A percentile compares a stretch with the other conserved stretches of the same genome.
phyloP scores from a whole-genome alignment of 2,797 vertebrate species.

The Buceros bicornis region DNA sequence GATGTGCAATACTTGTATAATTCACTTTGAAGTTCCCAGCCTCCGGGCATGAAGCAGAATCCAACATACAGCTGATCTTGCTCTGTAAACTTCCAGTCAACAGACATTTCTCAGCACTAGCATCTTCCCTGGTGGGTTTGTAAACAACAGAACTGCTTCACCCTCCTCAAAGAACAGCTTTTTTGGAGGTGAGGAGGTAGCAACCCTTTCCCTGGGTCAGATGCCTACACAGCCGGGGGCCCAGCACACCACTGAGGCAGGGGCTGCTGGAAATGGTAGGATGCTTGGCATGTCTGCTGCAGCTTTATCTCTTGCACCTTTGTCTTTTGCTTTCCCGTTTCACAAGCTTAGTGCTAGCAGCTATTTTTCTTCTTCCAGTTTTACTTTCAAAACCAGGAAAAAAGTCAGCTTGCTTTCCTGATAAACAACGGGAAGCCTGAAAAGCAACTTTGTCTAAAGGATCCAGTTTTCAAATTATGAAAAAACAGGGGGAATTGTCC shows the following conservation, averaged over 20 bases:
- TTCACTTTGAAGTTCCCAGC: constrained; percentile 52
- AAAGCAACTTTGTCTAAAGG: not conserved
- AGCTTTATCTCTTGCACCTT: not conserved
- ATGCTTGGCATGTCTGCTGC: not conserved
- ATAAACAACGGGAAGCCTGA: not conserved
- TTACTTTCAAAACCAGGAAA: not conserved
- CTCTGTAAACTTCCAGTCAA: not conserved
- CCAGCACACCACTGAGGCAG: not conserved
- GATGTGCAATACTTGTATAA: not conserved
- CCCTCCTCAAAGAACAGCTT: not conserved
- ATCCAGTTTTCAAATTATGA: not conserved
- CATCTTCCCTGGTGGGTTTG: not conserved
- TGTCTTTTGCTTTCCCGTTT: not conserved
- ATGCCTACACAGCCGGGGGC: rapidly evolving
- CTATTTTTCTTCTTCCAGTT: not conserved
- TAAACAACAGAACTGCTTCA: not conserved
- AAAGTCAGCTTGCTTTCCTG: not conserved
- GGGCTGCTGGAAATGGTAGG: not conserved
- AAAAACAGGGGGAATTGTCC: not conserved
- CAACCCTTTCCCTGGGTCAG: not conserved
- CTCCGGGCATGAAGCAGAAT: not conserved
- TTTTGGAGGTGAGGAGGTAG: not conserved
- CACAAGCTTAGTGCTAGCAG: not conserved
- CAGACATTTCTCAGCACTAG: not conserved
- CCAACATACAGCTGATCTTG: not conserved